Percentiles rank a stretch among this genome's conserved stretches.
Conservation (phyloP, 2,797 vertebrate genomes). For the Pseudocheirus occidentalis region DNA sequence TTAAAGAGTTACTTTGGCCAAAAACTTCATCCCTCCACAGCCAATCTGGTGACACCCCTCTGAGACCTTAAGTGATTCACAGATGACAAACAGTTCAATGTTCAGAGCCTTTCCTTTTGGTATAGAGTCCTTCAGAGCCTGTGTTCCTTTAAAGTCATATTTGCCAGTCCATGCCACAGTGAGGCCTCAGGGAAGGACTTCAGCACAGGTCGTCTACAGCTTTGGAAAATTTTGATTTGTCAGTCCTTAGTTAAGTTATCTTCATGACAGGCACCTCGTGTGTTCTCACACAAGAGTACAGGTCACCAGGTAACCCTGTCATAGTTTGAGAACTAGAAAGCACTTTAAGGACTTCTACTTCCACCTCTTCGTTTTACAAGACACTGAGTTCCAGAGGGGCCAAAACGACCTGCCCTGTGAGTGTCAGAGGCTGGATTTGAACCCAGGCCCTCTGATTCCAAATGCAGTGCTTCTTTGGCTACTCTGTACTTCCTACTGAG, state of each 20-base stretch:
- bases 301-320: background rate
- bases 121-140: background rate
- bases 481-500: background rate
- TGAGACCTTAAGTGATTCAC: background rate
- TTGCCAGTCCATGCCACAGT: background rate
- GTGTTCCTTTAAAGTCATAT: background rate
- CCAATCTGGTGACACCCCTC: background rate
- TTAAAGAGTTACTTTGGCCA: background rate
- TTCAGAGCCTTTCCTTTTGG: background rate
- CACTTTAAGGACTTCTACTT: background rate
- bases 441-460: background rate
- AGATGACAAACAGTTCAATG: background rate
- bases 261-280: background rate
- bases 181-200: background rate
- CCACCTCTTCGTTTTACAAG: background rate
- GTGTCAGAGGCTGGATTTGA: background rate
- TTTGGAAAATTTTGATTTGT: background rate
- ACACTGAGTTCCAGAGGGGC: background rate
- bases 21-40: background rate
- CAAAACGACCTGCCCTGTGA: background rate
- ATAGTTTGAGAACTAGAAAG: background rate
- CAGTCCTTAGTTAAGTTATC: background rate
- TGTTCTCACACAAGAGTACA: background rate
- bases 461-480: background rate
- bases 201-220: background rate